Percentiles rank a stretch among this genome's conserved stretches.
Conservation (phyloP, 2,888 invertebrate species). For the Athalia rosae region DNA sequence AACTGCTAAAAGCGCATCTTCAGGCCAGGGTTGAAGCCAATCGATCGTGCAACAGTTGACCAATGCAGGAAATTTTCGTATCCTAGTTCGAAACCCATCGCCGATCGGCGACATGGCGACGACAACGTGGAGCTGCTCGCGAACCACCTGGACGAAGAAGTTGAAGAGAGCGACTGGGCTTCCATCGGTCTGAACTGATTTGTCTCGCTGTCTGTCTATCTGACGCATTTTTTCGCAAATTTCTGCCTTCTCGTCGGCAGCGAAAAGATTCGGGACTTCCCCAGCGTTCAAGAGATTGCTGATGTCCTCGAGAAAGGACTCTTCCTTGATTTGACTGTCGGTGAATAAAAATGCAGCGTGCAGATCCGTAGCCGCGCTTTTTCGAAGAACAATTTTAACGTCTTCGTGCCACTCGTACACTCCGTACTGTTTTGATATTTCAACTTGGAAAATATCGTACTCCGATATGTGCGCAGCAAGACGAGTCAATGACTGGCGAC, state of each 20-base stretch:
- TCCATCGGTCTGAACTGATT: conserved; percentile 92
- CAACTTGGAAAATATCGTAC: conserved; percentile 93
- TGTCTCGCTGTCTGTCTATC: conserved; percentile 92
- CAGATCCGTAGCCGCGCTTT: conserved; percentile 88
- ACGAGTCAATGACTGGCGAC: conserved; percentile 92
- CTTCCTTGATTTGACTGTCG: conserved; percentile 95
- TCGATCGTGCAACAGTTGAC: conserved; percentile 97
- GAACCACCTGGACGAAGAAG: conserved; percentile 90
- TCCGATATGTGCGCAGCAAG: conserved; percentile 94
- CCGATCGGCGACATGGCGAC: conserved; percentile 95
- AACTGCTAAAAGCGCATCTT: conserved; percentile 92
- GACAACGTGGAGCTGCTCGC: conserved; percentile 93
- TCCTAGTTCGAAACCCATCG: conserved; percentile 85
- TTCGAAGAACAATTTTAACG: conserved; percentile 86
- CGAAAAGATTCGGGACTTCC: conserved; percentile 93
- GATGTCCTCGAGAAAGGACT: conserved; percentile 93
- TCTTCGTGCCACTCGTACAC: conserved; percentile 94
- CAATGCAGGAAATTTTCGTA: conserved; percentile 93
- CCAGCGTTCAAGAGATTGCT: conserved; percentile 95
- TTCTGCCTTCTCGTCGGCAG: conserved; percentile 90
- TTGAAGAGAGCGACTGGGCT: conserved; percentile 93
- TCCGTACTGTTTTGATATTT: conserved; percentile 91
- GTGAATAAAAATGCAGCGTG: conserved; percentile 93
- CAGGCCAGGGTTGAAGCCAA: conserved; percentile 97
- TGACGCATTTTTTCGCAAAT: conserved; percentile 95